Evolutionary conservation across 92 coral and sea anemone genomes (phyloP).

Genomic region (Heteractis magnifica): DNA sequence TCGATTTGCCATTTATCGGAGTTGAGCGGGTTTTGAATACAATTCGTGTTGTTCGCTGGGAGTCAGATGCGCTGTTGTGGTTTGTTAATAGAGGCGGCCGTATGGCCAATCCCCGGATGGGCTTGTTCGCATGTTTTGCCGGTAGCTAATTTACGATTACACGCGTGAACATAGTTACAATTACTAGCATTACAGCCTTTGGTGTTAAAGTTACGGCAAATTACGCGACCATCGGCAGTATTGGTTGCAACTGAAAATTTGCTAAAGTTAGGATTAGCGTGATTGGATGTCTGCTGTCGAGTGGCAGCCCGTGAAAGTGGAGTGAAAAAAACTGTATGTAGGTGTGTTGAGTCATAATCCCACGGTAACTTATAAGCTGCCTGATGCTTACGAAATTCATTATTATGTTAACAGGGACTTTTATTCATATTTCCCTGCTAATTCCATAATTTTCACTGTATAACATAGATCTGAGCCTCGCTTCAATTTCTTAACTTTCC

Average conservation of each 20-base stretch:
- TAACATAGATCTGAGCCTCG: conserved; percentile 15
- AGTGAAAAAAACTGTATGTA: conserved; percentile 43
- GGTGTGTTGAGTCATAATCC: conserved; percentile 46
- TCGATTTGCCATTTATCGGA: too few species aligned
- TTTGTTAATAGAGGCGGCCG: too few species aligned
- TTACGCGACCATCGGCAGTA: conserved; percentile 23
- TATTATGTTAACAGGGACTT: conserved; percentile 28
- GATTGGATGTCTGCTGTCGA: too few species aligned
- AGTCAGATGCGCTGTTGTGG: too few species aligned
- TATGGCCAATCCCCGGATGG: too few species aligned
- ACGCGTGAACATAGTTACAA: neutral
- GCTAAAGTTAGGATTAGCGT: too few species aligned
- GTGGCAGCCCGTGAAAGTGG: conserved; percentile 5
- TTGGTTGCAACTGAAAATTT: neutral
- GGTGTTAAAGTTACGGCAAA: conserved; percentile 30
- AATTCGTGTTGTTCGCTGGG: too few species aligned
- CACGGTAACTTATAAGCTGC: conserved; percentile 42
- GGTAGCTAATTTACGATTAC: too few species aligned
- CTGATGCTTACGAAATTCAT: conserved; percentile 51
- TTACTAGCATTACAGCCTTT: conserved; percentile 1
- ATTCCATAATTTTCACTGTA: conserved; percentile 50
- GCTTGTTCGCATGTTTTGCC: too few species aligned
- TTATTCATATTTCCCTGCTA: conserved; percentile 19
- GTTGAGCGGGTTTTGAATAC: too few species aligned
- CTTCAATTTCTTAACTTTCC: neutral